phyloP scores from a whole-genome alignment of 1,140 invertebrate genomes.

The Gonioctena quinquepunctata region DNA sequence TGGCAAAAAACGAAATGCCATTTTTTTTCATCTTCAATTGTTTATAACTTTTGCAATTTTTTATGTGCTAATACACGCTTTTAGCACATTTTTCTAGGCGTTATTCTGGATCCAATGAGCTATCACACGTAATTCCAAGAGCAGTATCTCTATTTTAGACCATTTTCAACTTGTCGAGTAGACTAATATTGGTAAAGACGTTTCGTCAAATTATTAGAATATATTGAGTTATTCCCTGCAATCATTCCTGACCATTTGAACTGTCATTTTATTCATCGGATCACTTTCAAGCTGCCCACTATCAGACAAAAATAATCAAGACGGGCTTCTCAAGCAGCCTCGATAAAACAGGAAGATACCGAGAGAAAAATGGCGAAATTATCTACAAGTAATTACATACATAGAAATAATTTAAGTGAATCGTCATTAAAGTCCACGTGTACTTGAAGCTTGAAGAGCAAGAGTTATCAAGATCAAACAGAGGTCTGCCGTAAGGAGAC shows the following conservation, averaged over 20 bases:
- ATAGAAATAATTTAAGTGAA: not conserved
- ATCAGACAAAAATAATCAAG: not conserved
- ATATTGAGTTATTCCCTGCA: too few species aligned
- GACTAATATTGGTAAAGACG: too few species aligned
- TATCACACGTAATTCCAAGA: too few species aligned
- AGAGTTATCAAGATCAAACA: conserved; percentile 14
- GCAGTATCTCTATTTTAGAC: too few species aligned
- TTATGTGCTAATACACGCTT: too few species aligned
- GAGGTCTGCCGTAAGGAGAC: not conserved
- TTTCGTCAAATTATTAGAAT: too few species aligned
- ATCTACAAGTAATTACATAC: not conserved
- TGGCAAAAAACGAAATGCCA: too few species aligned
- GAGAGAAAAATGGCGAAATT: not conserved
- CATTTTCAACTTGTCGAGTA: too few species aligned
- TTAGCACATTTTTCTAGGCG: too few species aligned
- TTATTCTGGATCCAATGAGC: too few species aligned
- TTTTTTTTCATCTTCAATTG: too few species aligned
- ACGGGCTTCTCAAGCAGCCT: not conserved
- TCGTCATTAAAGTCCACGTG: conserved; percentile 1
- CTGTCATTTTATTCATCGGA: not conserved
- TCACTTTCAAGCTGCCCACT: not conserved
- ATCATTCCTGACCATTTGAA: not conserved
- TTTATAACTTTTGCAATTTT: too few species aligned
- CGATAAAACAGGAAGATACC: not conserved
- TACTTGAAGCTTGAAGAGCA: not conserved